These are phyloP conservation scores for Cephalopterus ornatus DNA, from an alignment of 2,113 vertebrate genomes.

Conservation along the genomic window DNA sequence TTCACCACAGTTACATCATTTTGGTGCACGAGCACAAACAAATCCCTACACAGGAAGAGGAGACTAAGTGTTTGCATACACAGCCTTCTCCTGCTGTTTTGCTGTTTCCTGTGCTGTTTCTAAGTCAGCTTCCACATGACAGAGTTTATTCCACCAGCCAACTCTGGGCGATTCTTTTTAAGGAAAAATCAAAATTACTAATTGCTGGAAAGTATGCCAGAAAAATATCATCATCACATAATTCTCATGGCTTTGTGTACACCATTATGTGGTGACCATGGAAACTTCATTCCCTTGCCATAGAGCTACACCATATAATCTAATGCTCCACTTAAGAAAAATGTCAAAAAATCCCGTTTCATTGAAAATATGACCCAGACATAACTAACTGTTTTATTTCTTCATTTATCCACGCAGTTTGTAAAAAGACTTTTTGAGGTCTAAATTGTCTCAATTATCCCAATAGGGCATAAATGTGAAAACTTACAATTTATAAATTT, in stretches of 20 bases:
- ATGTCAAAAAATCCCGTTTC: background rate
- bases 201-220: background rate
- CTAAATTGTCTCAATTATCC: background rate
- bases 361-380: background rate
- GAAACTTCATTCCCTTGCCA: background rate
- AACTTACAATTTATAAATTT: background rate
- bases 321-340: background rate
- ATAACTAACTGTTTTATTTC: background rate
- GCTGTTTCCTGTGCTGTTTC: background rate
- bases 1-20: background rate
- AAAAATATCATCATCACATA: background rate
- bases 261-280: background rate
- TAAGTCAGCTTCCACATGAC: background rate
- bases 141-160: background rate
- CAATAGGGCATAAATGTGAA: background rate
- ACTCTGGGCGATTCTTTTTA: background rate
- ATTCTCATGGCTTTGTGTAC: background rate
- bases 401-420: background rate
- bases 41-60: background rate
- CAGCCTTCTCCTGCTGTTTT: background rate
- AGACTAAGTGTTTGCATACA: slow-evolving; percentile 20
- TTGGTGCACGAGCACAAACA: background rate
- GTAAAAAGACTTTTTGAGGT: background rate
- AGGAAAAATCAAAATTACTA: slow-evolving; percentile 32
- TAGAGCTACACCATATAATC: background rate